Evolutionary conservation across 2,888 invertebrate species (phyloP), one percentile per base, ranked within the genome.

Genomic region (Meiosimyza decipiens): DNA sequence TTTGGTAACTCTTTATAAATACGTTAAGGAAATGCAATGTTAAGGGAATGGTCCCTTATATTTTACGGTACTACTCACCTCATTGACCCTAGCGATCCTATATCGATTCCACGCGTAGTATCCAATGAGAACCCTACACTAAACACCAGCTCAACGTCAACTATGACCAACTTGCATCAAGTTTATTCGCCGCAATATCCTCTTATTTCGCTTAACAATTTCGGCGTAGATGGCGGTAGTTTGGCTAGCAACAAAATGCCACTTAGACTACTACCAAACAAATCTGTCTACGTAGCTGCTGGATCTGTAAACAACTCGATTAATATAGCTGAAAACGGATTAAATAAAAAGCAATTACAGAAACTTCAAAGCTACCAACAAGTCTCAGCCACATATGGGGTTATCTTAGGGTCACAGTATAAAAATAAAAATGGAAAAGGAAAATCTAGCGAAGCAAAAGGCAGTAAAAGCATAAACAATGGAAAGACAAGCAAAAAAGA

Each of bases 41-140:
- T 98, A 81, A 94, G 95, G 89, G 95, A 95, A 86, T 98, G 97
- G 98, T 94, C 96, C 75, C 90, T 98, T 86, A 93, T 95, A 84
- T 91, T 97, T 86, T 96, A 97, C 87, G 98, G 98, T 80, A 97
- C 97, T 73, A 92, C 85, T 50, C 89, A 88, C 75, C 89, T 90
- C 73, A 91, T 91, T 68, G 88, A 90, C 83, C 91, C 90, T 86
- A 90, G 89, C 82, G 92, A 91, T 84, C 90, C 90, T 18, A 87
- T 89, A 79, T 90, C 90, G 70, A 82, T 80, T 74, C 82, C 84
- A 64, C 83, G 82, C 33, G 76, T 81, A 4, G 79, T 78, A 78
- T 80, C 82, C 74, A 79, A 81, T 73, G 83, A 85, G 75, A 77
- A 81, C 47, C 85, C 86, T 67, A 85, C 86, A 18, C 83, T 85